phyloP scores from a whole-genome alignment of 2,888 invertebrate species.

The Ormyrus nitidulus region DNA sequence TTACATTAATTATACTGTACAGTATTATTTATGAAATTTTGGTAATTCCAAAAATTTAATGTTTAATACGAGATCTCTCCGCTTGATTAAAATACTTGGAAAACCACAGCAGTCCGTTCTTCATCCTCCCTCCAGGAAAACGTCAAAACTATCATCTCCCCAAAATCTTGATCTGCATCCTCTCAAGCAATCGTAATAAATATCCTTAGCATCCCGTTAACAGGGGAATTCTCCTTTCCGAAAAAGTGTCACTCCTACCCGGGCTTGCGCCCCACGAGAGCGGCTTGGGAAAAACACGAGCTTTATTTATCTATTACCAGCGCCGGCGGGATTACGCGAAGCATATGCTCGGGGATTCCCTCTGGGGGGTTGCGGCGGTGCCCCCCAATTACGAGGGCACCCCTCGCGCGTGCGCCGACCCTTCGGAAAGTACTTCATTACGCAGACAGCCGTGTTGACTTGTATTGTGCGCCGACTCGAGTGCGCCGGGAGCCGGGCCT shows the following conservation, averaged over 20 bases:
- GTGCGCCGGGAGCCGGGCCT: conserved; percentile 60
- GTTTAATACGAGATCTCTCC: neutral
- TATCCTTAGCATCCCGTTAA: conserved; percentile 36
- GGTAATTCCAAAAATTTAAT: neutral
- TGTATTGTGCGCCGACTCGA: conserved; percentile 70
- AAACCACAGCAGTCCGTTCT: neutral
- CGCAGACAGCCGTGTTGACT: conserved; percentile 76
- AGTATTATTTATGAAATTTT: neutral
- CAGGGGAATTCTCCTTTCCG: neutral
- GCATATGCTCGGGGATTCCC: conserved; percentile 72
- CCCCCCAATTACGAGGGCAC: conserved; percentile 74
- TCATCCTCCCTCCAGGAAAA: neutral
- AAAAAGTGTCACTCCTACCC: neutral
- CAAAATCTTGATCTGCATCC: neutral
- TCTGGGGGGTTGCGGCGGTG: conserved; percentile 66
- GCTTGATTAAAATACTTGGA: conserved; percentile 1
- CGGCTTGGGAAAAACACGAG: conserved; percentile 50
- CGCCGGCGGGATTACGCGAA: conserved; percentile 70
- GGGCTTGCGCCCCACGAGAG: conserved; percentile 1
- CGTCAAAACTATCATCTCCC: conserved; percentile 4
- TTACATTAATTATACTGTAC: too few species aligned
- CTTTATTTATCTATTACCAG: conserved; percentile 75
- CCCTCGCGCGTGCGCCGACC: conserved; percentile 65
- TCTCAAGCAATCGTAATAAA: conserved; percentile 14
- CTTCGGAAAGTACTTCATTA: conserved; percentile 75